Evolutionary conservation across 2,113 vertebrate genomes (phyloP).

Genomic region (Spheniscus mendiculus): DNA sequence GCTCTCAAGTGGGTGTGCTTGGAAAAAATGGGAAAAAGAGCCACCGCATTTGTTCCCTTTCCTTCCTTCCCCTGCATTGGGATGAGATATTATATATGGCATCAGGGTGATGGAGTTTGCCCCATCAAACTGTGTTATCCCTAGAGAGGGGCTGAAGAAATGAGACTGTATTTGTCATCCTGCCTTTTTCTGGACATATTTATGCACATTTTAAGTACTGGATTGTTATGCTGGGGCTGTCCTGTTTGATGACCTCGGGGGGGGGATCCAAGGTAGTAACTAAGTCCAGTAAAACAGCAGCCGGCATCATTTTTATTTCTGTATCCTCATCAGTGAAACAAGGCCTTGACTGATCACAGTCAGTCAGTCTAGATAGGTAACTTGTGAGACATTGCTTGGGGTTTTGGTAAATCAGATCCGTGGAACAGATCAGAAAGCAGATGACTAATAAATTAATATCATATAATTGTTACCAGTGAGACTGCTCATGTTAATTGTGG

Average conservation of each 20-base stretch:
- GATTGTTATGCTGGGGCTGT: not conserved
- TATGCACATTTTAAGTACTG: not conserved
- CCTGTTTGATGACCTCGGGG: not conserved
- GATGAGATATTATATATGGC: not conserved
- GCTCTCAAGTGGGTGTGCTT: not conserved
- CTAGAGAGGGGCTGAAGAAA: not conserved
- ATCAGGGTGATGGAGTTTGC: not conserved
- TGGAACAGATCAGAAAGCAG: not conserved
- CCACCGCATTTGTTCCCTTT: fast-evolving
- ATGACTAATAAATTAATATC: not conserved
- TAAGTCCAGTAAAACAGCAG: not conserved
- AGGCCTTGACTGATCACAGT: not conserved
- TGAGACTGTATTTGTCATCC: not conserved
- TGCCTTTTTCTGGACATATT: not conserved
- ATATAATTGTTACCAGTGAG: not conserved
- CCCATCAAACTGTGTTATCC: not conserved
- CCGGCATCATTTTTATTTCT: not conserved
- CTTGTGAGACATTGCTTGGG: not conserved
- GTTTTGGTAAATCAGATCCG: not conserved
- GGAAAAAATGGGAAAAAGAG: not conserved
- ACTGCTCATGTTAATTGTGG: not conserved
- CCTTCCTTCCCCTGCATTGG: not conserved
- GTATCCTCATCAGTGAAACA: not conserved
- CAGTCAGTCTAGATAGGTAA: not conserved
- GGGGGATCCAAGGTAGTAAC: not conserved